Percentiles rank a stretch among this genome's conserved stretches.
Conservation (phyloP, 2,888 invertebrate species). For the Entomobrya proxima region DNA sequence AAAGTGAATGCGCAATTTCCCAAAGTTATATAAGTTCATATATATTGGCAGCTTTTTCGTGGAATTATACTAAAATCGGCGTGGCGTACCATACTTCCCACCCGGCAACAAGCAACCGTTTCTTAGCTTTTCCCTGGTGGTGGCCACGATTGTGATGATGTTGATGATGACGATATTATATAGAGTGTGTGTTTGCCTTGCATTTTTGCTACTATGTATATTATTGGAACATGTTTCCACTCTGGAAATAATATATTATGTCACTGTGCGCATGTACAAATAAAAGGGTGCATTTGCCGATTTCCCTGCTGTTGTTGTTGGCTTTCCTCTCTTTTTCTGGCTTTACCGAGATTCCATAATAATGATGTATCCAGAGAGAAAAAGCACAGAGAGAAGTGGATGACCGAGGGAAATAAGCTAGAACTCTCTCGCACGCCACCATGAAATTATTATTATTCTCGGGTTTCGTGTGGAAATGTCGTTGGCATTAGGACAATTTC, state of each 20-base stretch:
- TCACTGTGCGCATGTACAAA: slow-evolving; percentile 63
- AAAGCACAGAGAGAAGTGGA: neutral
- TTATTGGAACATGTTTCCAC: slow-evolving; percentile 56
- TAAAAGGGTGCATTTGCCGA: slow-evolving; percentile 64
- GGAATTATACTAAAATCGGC: too few species aligned
- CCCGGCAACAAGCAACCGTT: slow-evolving; percentile 53
- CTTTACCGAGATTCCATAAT: neutral
- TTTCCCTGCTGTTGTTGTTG: slow-evolving; percentile 20
- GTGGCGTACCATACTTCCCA: neutral
- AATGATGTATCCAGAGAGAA: neutral
- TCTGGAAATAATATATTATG: slow-evolving; percentile 21
- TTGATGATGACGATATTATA: too few species aligned
- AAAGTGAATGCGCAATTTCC: slow-evolving; percentile 55
- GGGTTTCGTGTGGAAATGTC: slow-evolving; percentile 2
- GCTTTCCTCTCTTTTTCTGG: neutral
- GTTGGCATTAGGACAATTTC: neutral
- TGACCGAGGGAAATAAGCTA: neutral
- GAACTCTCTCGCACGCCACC: neutral
- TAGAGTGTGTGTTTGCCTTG: too few species aligned
- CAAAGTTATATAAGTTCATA: neutral
- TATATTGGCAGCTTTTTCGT: too few species aligned
- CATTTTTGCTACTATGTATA: neutral
- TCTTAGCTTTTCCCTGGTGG: neutral
- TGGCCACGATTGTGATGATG: neutral
- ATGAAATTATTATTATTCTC: neutral